These are phyloP conservation scores for Mastomys natalensis DNA, from an alignment of 2,113 vertebrate genomes.

Conservation along the genomic window DNA sequence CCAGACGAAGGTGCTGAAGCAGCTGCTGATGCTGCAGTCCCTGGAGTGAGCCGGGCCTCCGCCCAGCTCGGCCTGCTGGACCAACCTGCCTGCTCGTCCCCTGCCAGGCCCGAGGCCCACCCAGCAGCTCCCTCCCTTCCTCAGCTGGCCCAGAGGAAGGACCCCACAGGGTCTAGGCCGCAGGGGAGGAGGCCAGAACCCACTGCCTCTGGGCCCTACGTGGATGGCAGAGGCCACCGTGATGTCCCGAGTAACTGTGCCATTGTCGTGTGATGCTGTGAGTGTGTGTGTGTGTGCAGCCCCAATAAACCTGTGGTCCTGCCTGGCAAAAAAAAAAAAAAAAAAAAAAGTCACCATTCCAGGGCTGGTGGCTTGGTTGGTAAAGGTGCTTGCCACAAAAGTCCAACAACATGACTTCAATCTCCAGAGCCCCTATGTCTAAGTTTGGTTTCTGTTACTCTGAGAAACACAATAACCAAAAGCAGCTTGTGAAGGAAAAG, in stretches of 20 bases:
- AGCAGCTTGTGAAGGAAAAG: background rate
- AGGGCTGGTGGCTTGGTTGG: too few relatives aligned
- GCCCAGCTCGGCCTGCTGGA: background rate
- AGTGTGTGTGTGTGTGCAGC: slow-evolving; percentile 40
- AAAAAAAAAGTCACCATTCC: too few relatives aligned
- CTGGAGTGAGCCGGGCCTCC: slow-evolving; percentile 88
- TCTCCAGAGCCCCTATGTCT: background rate
- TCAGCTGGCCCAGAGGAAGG: slow-evolving; percentile 30
- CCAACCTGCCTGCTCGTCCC: background rate
- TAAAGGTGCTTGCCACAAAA: background rate
- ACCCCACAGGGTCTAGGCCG: slow-evolving; percentile 60
- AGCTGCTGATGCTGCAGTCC: slow-evolving; percentile 97
- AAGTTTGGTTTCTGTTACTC: background rate
- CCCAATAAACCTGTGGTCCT: slow-evolving; percentile 76
- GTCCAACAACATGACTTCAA: background rate
- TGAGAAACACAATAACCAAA: background rate
- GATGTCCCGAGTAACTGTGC: slow-evolving; percentile 1
- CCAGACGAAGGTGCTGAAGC: slow-evolving; percentile 97
- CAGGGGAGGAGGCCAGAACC: slow-evolving; percentile 41
- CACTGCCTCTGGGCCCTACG: slow-evolving; percentile 39
- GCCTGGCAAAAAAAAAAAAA: too few relatives aligned
- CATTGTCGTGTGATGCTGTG: slow-evolving; percentile 47
- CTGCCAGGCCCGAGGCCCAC: background rate
- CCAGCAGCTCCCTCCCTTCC: background rate
- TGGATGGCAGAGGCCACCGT: background rate